phyloP scores from a whole-genome alignment of 2,888 invertebrate species.

The Aphodius sticticus region DNA sequence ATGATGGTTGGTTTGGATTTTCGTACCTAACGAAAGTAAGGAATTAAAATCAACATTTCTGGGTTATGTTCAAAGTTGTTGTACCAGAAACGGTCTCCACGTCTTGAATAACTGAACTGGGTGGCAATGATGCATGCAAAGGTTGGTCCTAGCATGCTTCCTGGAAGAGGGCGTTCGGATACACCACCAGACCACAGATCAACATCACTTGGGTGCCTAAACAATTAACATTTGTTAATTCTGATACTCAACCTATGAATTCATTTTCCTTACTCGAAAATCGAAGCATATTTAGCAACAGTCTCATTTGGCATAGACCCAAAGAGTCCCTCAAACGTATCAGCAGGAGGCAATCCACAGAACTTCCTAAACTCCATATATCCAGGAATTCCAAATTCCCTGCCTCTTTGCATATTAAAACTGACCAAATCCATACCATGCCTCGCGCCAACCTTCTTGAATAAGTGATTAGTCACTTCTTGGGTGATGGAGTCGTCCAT shows the following conservation, averaged over 20 bases:
- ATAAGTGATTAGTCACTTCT: slow-evolving; percentile 90
- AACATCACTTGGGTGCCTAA: slow-evolving; percentile 86
- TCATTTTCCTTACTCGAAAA: slow-evolving; percentile 74
- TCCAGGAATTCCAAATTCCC: slow-evolving; percentile 90
- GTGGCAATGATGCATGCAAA: slow-evolving; percentile 94
- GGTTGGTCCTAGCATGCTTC: slow-evolving; percentile 93
- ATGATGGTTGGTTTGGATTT: slow-evolving; percentile 88
- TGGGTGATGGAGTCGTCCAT: slow-evolving; percentile 94
- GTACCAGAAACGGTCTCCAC: slow-evolving; percentile 92
- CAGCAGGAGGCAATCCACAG: slow-evolving; percentile 83
- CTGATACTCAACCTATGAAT: neutral
- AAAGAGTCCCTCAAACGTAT: slow-evolving; percentile 81
- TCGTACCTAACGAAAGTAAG: slow-evolving; percentile 70
- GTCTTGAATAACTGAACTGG: slow-evolving; percentile 87
- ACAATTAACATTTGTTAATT: slow-evolving; percentile 38
- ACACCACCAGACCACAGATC: slow-evolving; percentile 96
- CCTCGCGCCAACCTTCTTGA: slow-evolving; percentile 77
- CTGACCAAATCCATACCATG: slow-evolving; percentile 92
- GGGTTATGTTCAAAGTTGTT: neutral
- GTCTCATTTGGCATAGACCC: slow-evolving; percentile 92
- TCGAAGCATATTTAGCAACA: slow-evolving; percentile 80
- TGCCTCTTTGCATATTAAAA: slow-evolving; percentile 92
- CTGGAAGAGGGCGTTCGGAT: slow-evolving; percentile 87
- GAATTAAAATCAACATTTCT: neutral
- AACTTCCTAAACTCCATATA: slow-evolving; percentile 94